Evolutionary conservation across 2,113 vertebrate species (phyloP), one percentile per base, ranked within the genome.

Genomic region (Patagioenas fasciata): DNA sequence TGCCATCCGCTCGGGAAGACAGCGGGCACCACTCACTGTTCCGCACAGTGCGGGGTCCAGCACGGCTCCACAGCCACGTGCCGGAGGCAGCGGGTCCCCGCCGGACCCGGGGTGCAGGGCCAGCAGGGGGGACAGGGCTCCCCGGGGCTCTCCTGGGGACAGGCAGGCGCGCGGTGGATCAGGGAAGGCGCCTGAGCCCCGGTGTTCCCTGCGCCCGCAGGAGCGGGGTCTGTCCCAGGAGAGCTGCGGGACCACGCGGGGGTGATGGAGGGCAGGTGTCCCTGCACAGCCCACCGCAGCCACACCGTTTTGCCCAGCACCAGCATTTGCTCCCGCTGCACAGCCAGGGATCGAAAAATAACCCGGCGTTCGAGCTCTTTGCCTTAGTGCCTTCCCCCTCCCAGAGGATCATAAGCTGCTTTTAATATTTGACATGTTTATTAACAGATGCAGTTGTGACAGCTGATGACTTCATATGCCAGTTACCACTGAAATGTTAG

Each of bases 381-480:
- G 44, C 40, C 65, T 66, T 75, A 25, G 32, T 58, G 80, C 86
- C 34, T 84, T 71, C 61, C 72, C 78, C 60, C 42, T 47, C 81
- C 73, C 53, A 40, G 89, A 81, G 89, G 56, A 81, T 90, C 94
- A 95, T 92, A 95, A 96, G 89, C 96, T 95, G 95, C 91, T 94
- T 94, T 88, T 91, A 96, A 95, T 95, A 93, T 94, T 60, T 93
- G 89, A 81, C 91, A 92, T 85, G 92, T 95, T 96, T 95, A 90
- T 96, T 96, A 95, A 81, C 96, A 96, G 92, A 95, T 88, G 94
- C 84, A 79, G 69, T 75, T 90, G 88, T 95, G 75, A 93, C 95
- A 94, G 90, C 79, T 81, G 95, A 95, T 86, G 95, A 94, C 91
- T 93, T 93, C 94, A 91, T 84, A 80, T 36, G 85, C 89, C 92